Evolutionary conservation across 2,113 vertebrate genomes (phyloP), one percentile per base, ranked within the genome.

Genomic region (Chaetura pelagica): DNA sequence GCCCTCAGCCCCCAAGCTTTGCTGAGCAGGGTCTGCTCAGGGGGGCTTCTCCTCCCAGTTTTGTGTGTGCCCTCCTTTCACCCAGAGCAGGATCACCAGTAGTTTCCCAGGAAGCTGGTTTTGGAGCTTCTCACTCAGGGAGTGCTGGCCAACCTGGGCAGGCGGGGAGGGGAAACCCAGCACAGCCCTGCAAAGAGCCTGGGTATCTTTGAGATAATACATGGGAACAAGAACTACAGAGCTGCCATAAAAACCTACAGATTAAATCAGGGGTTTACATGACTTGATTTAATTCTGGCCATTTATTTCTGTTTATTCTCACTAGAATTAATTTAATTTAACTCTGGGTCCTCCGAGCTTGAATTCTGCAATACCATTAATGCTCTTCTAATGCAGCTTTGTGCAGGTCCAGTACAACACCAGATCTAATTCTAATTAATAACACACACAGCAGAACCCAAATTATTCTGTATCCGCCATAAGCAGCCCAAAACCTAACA

Each of bases 21-120:
- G 29, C 44, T 19, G 8, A 38, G 11, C 9, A 4, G 23, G 0
- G 4, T 46, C 38, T 1, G 4, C 48, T 9, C 22, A 9, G 64
- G n/a, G 29, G 51, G 54, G 72, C 52, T 10, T 10, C 63, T 54
- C 44, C 49, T 22, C 54, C 27, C 49, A 2, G 5, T 2, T 51
- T 5, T 10, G 30, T 23, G 8, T n/a, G 6, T 15, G 4, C 3
- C 8, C 12, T 66, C 26, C 3, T 58, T 27, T 58, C 51, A 44
- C 18, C 38, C n/a, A 1, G 4, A 29, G 24, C 15, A 20, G 48
- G 30, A 54, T 20, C 1, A 2, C 66, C 7, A 7, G 4, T 7
- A 32, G 26, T 34, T 52, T 40, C 32, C 34, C 61, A 32, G n/a
- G 17, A 64, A 20, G 19, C 21, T 48, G 46, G 46, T 20, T 48